A percentile compares a stretch with the other conserved stretches of the same genome.
phyloP scores from a whole-genome alignment of 2,888 invertebrate species.

The Drosophila rellima region DNA sequence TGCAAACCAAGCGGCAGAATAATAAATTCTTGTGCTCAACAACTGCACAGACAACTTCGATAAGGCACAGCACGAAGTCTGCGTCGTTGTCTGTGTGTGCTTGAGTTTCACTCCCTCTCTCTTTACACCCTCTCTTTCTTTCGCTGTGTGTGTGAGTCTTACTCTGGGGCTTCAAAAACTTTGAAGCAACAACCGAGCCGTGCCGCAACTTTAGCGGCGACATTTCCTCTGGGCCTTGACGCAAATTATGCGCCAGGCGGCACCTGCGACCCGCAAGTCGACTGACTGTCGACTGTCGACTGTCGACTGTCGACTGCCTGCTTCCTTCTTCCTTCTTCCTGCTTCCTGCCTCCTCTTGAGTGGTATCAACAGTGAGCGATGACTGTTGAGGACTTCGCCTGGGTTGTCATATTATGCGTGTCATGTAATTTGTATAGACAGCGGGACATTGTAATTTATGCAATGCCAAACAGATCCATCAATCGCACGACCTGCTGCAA shows the following conservation, averaged over 20 bases:
- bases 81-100: conserved; percentile 16
- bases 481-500: conserved; percentile 47
- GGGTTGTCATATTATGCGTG: conserved; percentile 66
- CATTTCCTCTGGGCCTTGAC: conserved; percentile 68
- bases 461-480: conserved; percentile 61
- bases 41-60: conserved; percentile 55
- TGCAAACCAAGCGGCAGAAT: conserved; percentile 31
- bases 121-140: neutral
- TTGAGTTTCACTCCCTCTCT: conserved; percentile 15
- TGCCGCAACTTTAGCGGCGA: conserved; percentile 62
- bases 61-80: conserved; percentile 23
- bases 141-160: conserved; percentile 3
- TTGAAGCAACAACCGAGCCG: conserved; percentile 55
- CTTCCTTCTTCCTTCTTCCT: neutral
- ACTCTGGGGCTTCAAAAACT: conserved; percentile 54
- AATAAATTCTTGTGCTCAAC: conserved; percentile 60
- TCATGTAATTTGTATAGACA: conserved; percentile 65
- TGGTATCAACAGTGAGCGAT: conserved; percentile 56
- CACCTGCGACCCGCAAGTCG: conserved; percentile 23
- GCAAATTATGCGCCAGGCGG: conserved; percentile 70
- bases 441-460: conserved; percentile 59
- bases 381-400: conserved; percentile 48
- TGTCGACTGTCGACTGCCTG: neutral
- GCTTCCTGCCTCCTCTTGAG: neutral
- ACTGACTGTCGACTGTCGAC: neutral